Conservation (phyloP, 2,888 invertebrate species). For the Leptura quadrifasciata region DNA sequence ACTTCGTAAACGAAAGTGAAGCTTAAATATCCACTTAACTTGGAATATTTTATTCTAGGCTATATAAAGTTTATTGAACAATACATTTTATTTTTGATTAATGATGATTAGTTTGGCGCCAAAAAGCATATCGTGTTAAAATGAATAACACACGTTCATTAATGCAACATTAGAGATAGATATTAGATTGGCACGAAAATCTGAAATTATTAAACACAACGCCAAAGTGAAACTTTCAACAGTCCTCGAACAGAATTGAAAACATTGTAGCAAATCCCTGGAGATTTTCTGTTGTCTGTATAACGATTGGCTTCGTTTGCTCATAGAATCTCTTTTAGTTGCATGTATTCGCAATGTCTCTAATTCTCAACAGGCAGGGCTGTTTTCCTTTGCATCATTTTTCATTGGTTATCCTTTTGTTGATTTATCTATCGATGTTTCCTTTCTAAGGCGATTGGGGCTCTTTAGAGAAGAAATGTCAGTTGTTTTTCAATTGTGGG, state of each 20-base stretch:
- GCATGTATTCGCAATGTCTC: conserved; percentile 40
- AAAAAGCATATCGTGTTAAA: conserved; percentile 24
- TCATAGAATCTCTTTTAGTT: conserved; percentile 34
- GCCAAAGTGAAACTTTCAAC: conserved; percentile 33
- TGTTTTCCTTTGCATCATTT: conserved; percentile 40
- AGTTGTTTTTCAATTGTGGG: not conserved
- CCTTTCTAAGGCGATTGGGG: conserved; percentile 28
- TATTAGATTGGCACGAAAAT: conserved; percentile 20
- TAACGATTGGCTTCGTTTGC: conserved; percentile 50
- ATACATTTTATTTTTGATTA: conserved; percentile 19
- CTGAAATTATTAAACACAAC: conserved; percentile 37
- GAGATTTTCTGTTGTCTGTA: conserved; percentile 46
- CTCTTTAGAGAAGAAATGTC: conserved; percentile 12
- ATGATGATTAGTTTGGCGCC: conserved; percentile 19
- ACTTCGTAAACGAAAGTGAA: no score
- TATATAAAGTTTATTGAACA: conserved; percentile 13
- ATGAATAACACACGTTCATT: conserved; percentile 28
- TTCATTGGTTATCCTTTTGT: conserved; percentile 36
- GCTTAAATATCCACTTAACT: no score
- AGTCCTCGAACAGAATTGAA: conserved; percentile 41
- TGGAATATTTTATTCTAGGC: not conserved
- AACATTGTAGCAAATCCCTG: conserved; percentile 42
- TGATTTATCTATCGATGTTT: conserved; percentile 12
- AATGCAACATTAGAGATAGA: conserved; percentile 1
- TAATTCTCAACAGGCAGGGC: conserved; percentile 34